Evolutionary conservation across 2,113 vertebrate species (phyloP).

Genomic region (Anser cygnoides): DNA sequence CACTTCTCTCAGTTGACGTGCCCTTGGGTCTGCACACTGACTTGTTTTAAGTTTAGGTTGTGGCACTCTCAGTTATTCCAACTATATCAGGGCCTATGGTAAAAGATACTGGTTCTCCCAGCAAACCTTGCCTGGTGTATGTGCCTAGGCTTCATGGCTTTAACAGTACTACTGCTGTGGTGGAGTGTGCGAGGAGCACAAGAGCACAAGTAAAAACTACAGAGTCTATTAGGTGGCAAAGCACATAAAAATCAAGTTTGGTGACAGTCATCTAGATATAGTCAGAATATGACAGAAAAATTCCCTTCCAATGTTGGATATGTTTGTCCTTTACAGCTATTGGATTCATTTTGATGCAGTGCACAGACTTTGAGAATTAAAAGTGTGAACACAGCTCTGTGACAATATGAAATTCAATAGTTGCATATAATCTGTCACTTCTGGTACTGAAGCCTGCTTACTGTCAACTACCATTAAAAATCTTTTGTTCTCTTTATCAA

Average conservation of each 20-base stretch:
- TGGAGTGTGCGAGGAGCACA: background rate
- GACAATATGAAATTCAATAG: slow-evolving; percentile 29
- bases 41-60: background rate
- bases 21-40: background rate
- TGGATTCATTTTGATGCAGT: slow-evolving; percentile 23
- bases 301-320: background rate
- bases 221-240: background rate
- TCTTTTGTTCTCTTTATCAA: slow-evolving; percentile 45
- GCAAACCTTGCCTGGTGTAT: background rate
- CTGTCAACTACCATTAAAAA: slow-evolving; percentile 6
- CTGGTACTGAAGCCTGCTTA: slow-evolving; percentile 3
- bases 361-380: slow-evolving; percentile 1
- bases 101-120: background rate
- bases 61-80: background rate
- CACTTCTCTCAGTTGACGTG: background rate
- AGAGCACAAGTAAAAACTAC: background rate
- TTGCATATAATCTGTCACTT: slow-evolving; percentile 1
- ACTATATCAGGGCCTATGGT: background rate
- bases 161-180: background rate
- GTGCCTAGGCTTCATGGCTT: background rate
- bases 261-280: background rate
- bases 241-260: background rate
- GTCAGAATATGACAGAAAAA: background rate
- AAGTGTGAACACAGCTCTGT: slow-evolving; percentile 18
- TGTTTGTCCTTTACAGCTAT: background rate